Evolutionary conservation across 2,888 invertebrate species (phyloP), one percentile per base, ranked within the genome.

Genomic region (Cremastinae sp.): DNA sequence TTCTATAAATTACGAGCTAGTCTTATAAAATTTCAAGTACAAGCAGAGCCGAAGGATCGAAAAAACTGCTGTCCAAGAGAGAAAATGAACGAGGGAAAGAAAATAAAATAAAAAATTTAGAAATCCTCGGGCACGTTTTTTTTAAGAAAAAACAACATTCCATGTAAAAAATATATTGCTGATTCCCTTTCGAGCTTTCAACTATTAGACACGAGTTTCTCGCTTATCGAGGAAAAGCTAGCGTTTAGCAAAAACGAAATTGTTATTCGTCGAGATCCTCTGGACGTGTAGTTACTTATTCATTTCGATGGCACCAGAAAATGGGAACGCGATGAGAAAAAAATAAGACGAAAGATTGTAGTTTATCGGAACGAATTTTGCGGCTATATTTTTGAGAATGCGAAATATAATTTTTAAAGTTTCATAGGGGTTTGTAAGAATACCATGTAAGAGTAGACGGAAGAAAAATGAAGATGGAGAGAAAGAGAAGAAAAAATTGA

Each of bases 301-400:
- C 22, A 16, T 64, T 61, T 68, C 51, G 66, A 68, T 56, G 55
- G 68, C 47, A 58, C 61, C 47, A 70, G 37, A 72, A 55, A 59
- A 78, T 41, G 69, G 55, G 65, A 65, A 55, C 70, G 39, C 76
- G 79, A 75, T 62, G 45, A 72, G 72, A 78, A 61, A 62, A 49
- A 65, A 80, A 78, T 47, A 78, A 76, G 61, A 78, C 75, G 73
- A 65, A 74, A 66, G 72, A 45, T 75, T 70, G 77, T 77, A 79
- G 78, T 70, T 70, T 74, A 49, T 79, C 74, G 76, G 81, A 75
- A 76, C 75, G 69, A 79, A 79, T 85, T 83, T 85, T 78, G 72
- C 72, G 18, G 82, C 85, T 88, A 89, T 89, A 89, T 89, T 89
- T 89, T 89, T 89, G 89, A 89, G 87, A 89, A 84, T 84, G 86